Evolutionary conservation across 2,888 invertebrate species (phyloP), one percentile per base, ranked within the genome.

Genomic region (Drepana falcataria): DNA sequence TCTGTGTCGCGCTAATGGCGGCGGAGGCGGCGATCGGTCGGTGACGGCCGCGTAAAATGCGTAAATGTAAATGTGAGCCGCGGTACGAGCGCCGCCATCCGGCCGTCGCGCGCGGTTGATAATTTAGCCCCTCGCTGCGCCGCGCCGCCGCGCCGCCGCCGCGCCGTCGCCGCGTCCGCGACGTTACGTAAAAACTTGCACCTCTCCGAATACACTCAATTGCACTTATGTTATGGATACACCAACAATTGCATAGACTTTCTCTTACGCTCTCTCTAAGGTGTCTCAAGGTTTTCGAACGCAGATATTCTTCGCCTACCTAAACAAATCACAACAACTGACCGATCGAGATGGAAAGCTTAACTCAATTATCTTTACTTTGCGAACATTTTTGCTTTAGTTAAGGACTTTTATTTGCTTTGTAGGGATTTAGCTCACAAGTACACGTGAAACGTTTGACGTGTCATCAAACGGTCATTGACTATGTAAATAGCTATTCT

Each of bases 31-130:
- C 75, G 74, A 68, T 68, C 76, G 77, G 70, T 62, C 74, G 77
- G 68, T 69, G 75, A 73, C 77, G 73, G 73, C 65, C 77, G 79
- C 79, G 81, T 80, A 77, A 79, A 81, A 76, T 76, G 83, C 78
- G 80, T 79, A 69, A 74, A 80, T 79, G 80, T 74, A 76, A 77
- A 82, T 80, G 79, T 71, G 73, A 66, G 73, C 64, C 73, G 66
- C 65, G 68, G 62, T 67, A 65, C 58, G 61, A 47, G 34, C 48
- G 48, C 33, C 58, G 59, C 52, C 62, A 61, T 60, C 63, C 63
- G 62, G 61, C 58, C 59, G 61, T 51, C 58, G 55, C 55, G 55
- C 63, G 66, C 59, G 60, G 64, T 3, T 61, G 72, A 73, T 77
- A 75, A 79, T 75, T 76, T 70, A 71, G 70, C 72, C 44, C 44